phyloP scores from a whole-genome alignment of 2,888 invertebrate species.

The Drosophila dives region DNA sequence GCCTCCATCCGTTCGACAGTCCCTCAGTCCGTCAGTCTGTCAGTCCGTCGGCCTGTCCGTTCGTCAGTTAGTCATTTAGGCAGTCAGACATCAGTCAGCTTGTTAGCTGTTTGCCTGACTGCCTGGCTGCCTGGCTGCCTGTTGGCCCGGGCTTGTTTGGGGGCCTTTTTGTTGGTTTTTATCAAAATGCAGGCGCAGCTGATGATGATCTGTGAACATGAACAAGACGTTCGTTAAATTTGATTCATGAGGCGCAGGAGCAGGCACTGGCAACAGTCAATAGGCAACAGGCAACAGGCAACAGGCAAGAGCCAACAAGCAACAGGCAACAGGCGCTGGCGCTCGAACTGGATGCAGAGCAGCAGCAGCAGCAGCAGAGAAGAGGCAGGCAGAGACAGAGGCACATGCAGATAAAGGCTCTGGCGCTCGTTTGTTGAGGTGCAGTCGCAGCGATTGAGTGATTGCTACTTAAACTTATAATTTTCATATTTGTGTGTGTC shows the following conservation, averaged over 20 bases:
- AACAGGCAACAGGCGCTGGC: constrained; percentile 15
- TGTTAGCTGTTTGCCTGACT: constrained; percentile 59
- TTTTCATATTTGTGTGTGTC: constrained; percentile 83
- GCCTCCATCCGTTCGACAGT: constrained; percentile 30
- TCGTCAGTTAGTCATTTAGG: constrained; percentile 58
- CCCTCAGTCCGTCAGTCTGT: constrained; percentile 12
- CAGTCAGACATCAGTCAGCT: constrained; percentile 76
- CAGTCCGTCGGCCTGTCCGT: constrained; percentile 17
- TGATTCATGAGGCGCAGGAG: constrained; percentile 83
- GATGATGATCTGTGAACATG: constrained; percentile 82
- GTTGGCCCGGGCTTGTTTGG: constrained; percentile 40
- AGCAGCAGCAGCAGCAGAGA: background rate
- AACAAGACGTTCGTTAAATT: constrained; percentile 85
- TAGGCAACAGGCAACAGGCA: too few species aligned
- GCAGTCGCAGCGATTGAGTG: constrained; percentile 83
- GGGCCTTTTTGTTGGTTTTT: constrained; percentile 51
- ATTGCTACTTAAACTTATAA: constrained; percentile 85
- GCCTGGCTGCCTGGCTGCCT: constrained; percentile 10
- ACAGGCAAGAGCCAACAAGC: background rate
- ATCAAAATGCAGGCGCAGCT: constrained; percentile 76
- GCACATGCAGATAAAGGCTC: constrained; percentile 10
- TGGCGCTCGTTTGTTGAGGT: constrained; percentile 57
- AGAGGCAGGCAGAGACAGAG: background rate
- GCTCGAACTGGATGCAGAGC: constrained; percentile 9
- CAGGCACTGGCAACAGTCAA: constrained; percentile 22